Conservation (phyloP, 2,113 vertebrate genomes). For the Tor tambroides region DNA sequence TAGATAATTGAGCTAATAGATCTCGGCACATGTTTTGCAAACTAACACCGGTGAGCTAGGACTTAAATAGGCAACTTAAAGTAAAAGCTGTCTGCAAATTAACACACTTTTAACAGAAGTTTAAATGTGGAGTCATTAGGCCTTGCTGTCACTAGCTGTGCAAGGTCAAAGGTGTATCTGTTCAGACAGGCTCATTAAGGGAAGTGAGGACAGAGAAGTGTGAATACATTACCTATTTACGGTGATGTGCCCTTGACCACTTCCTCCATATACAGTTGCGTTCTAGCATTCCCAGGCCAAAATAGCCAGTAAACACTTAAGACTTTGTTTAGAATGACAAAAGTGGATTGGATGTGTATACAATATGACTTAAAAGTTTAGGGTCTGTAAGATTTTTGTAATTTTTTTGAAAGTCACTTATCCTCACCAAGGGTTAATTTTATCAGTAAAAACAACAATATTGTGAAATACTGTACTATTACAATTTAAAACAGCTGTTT, state of each 20-base stretch:
- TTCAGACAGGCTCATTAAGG: not conserved
- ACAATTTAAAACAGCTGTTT: not conserved
- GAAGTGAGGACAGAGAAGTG: constrained; percentile 18
- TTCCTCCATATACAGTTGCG: not conserved
- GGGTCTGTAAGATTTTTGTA: not conserved
- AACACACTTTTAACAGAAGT: not conserved
- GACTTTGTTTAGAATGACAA: not conserved
- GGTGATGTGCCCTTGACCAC: not conserved
- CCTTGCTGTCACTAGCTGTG: not conserved
- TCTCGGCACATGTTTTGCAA: not conserved
- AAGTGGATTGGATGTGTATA: not conserved
- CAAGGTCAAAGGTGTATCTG: not conserved
- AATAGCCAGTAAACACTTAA: not conserved
- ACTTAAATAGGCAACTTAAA: not conserved
- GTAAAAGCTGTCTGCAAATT: not conserved
- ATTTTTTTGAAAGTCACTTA: not conserved
- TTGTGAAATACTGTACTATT: not conserved
- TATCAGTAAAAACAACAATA: not conserved
- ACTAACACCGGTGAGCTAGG: not conserved
- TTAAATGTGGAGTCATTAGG: constrained; percentile 12
- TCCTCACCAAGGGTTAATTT: not conserved
- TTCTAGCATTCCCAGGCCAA: not conserved
- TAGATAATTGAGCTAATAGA: no score
- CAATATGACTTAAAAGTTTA: not conserved
- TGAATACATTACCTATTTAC: constrained; percentile 32